Base-by-base conservation (phyloP, 2,113 vertebrate genomes). In the Propithecus coquereli region DNA sequence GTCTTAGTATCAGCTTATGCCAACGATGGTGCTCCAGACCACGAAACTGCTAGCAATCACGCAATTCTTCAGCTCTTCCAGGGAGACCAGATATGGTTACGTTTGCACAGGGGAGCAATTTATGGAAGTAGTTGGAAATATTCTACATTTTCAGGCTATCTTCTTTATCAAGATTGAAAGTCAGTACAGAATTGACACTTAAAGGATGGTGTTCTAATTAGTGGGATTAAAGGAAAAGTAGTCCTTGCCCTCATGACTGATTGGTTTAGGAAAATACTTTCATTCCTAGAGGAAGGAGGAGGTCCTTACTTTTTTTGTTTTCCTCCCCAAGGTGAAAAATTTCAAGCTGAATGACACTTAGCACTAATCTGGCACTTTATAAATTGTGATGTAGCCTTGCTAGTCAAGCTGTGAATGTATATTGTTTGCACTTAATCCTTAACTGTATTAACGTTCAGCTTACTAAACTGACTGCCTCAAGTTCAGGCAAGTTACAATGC, bases 121-220 rank as follows among this genome's bases (percentile, higher is more conserved):
- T 99, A 99, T 88, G 99, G 99, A 93, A 99, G 99, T 97, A 99
- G 99, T 81, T 99, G 99, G 99, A 99, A 99, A 98, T 99, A 99
- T 50, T 99, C 99, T 96, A 99, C 99, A 18, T 99, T 99, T 95
- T 99, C 99, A 5, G 99, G 99, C 96, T 99, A 99, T 97, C 98
- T 99, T 94, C 99, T 99, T 85, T 99, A 99, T 98, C 99, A 99
- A 98, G 99, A 99, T 98, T 99, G 98, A 99, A 97, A 94, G 97
- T 95, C 96, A 91, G 96, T 97, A 88, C 25, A 54, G 92, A 94
- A 95, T 98, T 98, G 98, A 97, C 98, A 97, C 40, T 97, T 91
- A 90, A 87, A 93, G 57, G 88, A 97, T 94, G 96, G 96, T 92
- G 91, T 98, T 98, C 95, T 92, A 82, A 96, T 96, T 98, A 97